Percentiles rank a stretch among this genome's conserved stretches.
These are phyloP conservation scores for Linepithema humile DNA, from an alignment of 1,140 invertebrate species.

Conservation along the genomic window DNA sequence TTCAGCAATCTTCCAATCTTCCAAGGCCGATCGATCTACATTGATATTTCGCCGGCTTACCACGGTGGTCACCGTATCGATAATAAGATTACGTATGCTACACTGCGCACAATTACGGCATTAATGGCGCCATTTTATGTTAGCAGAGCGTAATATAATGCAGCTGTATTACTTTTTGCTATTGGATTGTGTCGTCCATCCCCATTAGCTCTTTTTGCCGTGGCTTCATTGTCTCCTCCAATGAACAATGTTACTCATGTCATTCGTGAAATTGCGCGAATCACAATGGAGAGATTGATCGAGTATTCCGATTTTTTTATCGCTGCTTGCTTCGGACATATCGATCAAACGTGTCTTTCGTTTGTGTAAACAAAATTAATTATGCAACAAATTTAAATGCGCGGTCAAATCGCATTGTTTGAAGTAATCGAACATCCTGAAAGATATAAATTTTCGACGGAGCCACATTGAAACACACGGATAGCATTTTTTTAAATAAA, in stretches of 20 bases:
- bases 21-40: conserved; percentile 5
- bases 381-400: background rate
- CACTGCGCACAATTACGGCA: conserved; percentile 33
- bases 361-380: background rate
- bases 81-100: conserved; percentile 52
- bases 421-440: background rate
- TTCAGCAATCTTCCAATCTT: conserved; percentile 1
- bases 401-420: background rate
- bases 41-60: background rate
- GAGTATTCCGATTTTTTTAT: background rate
- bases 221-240: background rate
- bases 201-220: background rate
- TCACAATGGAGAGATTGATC: background rate
- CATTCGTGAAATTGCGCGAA: background rate
- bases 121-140: conserved; percentile 2
- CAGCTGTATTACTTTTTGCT: conserved; percentile 2
- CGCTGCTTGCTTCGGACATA: background rate
- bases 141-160: conserved; percentile 24
- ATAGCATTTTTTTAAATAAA: background rate
- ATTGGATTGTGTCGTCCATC: background rate
- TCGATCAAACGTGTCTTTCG: background rate
- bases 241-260: background rate
- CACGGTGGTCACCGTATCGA: background rate
- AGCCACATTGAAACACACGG: background rate
- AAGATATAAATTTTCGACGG: background rate